phyloP scores from a whole-genome alignment of 2,888 invertebrate species.

The Gerris lacustris region DNA sequence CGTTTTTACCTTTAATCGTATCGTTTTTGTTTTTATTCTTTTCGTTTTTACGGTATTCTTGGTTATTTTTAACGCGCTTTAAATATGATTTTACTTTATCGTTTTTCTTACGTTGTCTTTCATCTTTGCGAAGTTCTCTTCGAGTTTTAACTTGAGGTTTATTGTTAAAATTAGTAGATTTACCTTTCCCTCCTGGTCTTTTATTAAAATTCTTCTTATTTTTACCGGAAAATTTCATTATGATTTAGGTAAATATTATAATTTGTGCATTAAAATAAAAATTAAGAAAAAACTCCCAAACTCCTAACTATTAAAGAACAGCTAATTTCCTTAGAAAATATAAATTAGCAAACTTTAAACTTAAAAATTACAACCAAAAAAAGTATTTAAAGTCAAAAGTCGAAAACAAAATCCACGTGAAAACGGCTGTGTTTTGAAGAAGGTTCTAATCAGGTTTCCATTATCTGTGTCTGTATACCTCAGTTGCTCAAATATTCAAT shows the following conservation, averaged over 20 bases:
- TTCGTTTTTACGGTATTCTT: constrained; percentile 34
- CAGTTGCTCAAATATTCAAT: too few relatives aligned
- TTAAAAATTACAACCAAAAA: neutral
- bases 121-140: constrained; percentile 60
- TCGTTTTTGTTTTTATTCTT: constrained; percentile 32
- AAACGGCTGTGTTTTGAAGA: neutral
- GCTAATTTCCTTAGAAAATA: neutral
- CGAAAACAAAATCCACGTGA: neutral
- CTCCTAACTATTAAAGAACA: neutral
- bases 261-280: neutral
- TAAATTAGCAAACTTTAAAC: neutral
- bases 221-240: constrained; percentile 2
- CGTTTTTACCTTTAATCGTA: constrained; percentile 18
- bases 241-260: neutral
- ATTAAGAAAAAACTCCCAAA: neutral
- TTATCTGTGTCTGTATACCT: too few relatives aligned
- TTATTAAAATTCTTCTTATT: neutral
- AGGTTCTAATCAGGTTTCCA: neutral
- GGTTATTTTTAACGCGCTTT: constrained; percentile 35
- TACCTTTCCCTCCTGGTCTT: neutral
- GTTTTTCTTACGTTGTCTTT: constrained; percentile 55
- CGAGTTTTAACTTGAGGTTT: constrained; percentile 39
- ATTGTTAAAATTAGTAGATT: constrained; percentile 1
- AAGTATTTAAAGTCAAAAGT: neutral
- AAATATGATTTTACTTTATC: constrained; percentile 41